phyloP scores from a whole-genome alignment of 2,797 vertebrate genomes.

The Falco novaeseelandiae region DNA sequence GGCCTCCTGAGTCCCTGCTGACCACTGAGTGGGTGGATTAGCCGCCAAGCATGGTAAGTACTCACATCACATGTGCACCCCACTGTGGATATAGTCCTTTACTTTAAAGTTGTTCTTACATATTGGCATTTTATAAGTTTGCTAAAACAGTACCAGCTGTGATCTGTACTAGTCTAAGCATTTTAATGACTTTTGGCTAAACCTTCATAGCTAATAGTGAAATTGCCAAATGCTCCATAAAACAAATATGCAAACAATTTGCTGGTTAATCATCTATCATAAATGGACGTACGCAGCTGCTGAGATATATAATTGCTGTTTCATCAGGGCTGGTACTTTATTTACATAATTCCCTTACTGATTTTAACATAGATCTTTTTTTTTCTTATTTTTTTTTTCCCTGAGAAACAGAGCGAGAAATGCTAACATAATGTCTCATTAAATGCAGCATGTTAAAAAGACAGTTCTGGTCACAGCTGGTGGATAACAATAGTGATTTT shows the following conservation, averaged over 20 bases:
- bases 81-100: neutral
- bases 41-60: neutral
- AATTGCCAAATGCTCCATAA: slow-evolving; percentile 77
- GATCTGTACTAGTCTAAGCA: slow-evolving; percentile 47
- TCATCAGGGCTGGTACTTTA: slow-evolving; percentile 67
- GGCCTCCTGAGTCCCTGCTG: neutral
- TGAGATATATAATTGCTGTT: slow-evolving; percentile 75
- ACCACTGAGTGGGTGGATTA: neutral
- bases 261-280: slow-evolving; percentile 77
- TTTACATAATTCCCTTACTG: slow-evolving; percentile 76
- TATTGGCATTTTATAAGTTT: slow-evolving; percentile 47
- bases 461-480: slow-evolving; percentile 68
- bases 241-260: slow-evolving; percentile 78
- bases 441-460: slow-evolving; percentile 67
- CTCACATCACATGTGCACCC: neutral
- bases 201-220: slow-evolving; percentile 72
- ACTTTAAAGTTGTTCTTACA: neutral
- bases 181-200: slow-evolving; percentile 78
- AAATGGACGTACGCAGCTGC: slow-evolving; percentile 71
- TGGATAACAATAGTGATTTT: slow-evolving; percentile 53
- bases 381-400: neutral
- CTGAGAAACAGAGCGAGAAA: neutral
- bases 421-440: slow-evolving; percentile 67
- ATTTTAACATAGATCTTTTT: slow-evolving; percentile 43
- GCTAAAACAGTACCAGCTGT: slow-evolving; percentile 55